Conservation (phyloP, 2,113 vertebrate species). For the Triplophysa siluroides region DNA sequence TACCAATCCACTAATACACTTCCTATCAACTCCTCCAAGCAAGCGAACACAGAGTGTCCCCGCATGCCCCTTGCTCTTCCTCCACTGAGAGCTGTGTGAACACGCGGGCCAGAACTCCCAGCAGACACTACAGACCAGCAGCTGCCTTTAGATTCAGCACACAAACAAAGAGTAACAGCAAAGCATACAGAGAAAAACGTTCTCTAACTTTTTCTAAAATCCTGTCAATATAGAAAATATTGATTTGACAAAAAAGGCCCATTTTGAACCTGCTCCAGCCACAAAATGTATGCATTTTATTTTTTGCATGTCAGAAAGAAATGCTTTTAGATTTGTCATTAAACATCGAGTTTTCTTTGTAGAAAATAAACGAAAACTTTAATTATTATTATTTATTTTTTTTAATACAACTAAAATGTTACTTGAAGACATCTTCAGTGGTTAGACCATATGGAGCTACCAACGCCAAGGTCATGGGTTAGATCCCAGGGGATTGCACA, state of each 20-base stretch:
- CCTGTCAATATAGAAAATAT: background rate
- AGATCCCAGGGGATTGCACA: too few species aligned
- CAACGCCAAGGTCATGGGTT: too few species aligned
- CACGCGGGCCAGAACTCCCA: slow-evolving; percentile 82
- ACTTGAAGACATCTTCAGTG: too few species aligned
- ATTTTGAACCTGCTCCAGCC: too few species aligned
- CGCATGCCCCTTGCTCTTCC: slow-evolving; percentile 17
- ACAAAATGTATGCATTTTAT: too few species aligned
- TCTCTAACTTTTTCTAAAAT: slow-evolving; percentile 12
- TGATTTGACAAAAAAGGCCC: background rate
- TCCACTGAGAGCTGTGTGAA: slow-evolving; percentile 76
- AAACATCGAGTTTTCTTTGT: background rate
- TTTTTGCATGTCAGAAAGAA: too few species aligned
- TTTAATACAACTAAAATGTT: too few species aligned
- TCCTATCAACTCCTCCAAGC: background rate
- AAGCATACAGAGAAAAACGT: slow-evolving; percentile 29
- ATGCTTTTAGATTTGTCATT: background rate
- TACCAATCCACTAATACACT: slow-evolving; percentile 10
- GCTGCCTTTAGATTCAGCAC: slow-evolving; percentile 83
- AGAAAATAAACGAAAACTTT: background rate
- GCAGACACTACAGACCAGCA: slow-evolving; percentile 86
- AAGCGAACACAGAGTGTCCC: slow-evolving; percentile 11
- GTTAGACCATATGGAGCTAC: too few species aligned
- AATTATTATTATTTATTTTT: too few species aligned
- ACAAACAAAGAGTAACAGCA: slow-evolving; percentile 76